These are phyloP conservation scores for Dendrophyllia cribrosa DNA, from an alignment of 64 coral and sea anemone species.

Conservation along the genomic window DNA sequence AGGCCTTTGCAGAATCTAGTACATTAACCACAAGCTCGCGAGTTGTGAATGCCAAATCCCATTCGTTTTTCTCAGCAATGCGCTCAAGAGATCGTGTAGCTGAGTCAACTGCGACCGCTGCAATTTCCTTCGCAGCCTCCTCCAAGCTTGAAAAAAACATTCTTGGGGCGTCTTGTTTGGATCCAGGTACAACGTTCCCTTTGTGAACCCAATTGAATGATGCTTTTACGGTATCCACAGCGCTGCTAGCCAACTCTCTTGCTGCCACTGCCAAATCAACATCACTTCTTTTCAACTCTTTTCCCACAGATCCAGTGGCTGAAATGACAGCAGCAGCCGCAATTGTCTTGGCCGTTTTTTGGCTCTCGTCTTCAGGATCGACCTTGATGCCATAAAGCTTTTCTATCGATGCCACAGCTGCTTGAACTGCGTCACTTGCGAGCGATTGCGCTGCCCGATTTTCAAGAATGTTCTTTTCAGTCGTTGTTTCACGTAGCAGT, in stretches of 20 bases:
- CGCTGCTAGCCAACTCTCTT: conserved; percentile 29
- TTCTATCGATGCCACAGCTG: neutral
- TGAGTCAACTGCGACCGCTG: conserved; percentile 19
- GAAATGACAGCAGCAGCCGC: conserved; percentile 34
- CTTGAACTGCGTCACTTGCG: conserved; percentile 15
- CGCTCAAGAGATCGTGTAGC: conserved; percentile 27
- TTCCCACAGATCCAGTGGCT: conserved; percentile 38
- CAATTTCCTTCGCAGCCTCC: conserved; percentile 53
- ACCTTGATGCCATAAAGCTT: conserved; percentile 5
- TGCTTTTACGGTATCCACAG: conserved; percentile 46
- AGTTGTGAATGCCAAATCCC: conserved; percentile 29
- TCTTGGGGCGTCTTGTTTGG: neutral
- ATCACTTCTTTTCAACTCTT: conserved; percentile 28
- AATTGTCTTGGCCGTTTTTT: neutral
- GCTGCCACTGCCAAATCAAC: conserved; percentile 51
- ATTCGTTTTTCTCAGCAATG: conserved; percentile 18
- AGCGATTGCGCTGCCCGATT: neutral
- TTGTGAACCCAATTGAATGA: conserved; percentile 27
- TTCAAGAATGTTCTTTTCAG: neutral
- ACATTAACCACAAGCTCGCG: conserved; percentile 45
- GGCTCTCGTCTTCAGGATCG: neutral
- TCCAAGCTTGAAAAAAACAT: neutral
- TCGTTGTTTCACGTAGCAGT: neutral
- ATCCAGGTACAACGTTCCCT: neutral
- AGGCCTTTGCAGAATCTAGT: conserved; percentile 66